Evolutionary conservation across 2,888 invertebrate genomes (phyloP), one percentile per base, ranked within the genome.

Genomic region (Opisthograptis luteolata): DNA sequence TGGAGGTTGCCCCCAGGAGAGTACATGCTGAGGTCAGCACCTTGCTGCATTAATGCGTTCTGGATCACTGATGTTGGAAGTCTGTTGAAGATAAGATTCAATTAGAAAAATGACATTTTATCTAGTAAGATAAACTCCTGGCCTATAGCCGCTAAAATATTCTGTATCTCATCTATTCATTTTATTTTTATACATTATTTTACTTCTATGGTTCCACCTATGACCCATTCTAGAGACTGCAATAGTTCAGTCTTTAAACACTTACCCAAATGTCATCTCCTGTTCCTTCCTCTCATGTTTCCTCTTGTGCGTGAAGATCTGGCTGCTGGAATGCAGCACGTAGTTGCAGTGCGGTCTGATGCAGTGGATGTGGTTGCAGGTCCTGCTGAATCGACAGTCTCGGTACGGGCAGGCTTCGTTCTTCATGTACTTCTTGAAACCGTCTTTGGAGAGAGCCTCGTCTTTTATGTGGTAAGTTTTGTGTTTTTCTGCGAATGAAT

Each of bases 381-480:
- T 96, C 50, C 96, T 94, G 25, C 98, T 98, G 84, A 98, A 99
- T 9, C 97, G 94, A 79, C 99, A 99, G 66, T 95, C 95, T 24
- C 96, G 94, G 87, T 96, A 99, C 0, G 96, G 95, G 68, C 99
- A 99, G 0, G 94, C 93, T 76, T 99, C 99, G 65, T 97, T 97
- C 84, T 99, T 99, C 94, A 99, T 96, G 85, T 98, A 99, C 83
- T 99, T 99, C 86, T 98, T 99, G 91, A 99, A 99, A 10, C 99
- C 99, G 78, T 99, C 99, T 58, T 97, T 94, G 27, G 96, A 96
- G 34, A 99, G 91, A 60, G 98, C 97, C 77, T 98, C 98, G 87
- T 99, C 99, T 86, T 98, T 98, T 76, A 98, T 96, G 85, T 99
- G 99, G 79, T 99, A 99, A 1, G 98, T 96, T 85, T 99, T 99